phyloP scores from a whole-genome alignment of 2,797 vertebrate genomes.

The Ibycter americanus region DNA sequence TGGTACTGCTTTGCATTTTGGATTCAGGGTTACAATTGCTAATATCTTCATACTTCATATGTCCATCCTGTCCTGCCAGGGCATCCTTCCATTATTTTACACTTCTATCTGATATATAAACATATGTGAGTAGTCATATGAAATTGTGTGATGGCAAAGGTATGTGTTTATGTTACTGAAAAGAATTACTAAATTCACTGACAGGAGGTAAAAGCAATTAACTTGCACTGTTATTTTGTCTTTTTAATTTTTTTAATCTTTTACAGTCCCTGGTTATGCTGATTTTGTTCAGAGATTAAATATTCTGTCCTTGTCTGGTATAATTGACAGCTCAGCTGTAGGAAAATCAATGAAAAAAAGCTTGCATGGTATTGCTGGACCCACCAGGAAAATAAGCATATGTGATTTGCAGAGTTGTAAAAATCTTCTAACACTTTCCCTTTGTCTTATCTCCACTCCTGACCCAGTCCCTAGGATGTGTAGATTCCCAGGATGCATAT shows the following conservation, averaged over 20 bases:
- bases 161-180: background rate
- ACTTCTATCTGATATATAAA: background rate
- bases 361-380: background rate
- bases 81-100: background rate
- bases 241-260: background rate
- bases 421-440: background rate
- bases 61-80: background rate
- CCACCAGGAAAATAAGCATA: background rate
- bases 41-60: background rate
- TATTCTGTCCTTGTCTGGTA: background rate
- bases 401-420: background rate
- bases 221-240: background rate
- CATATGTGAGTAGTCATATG: background rate
- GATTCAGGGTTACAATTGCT: background rate
- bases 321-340: background rate
- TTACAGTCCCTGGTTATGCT: background rate
- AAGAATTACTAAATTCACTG: background rate
- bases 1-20: background rate
- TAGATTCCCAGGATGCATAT: background rate
- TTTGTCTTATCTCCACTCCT: background rate
- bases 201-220: background rate
- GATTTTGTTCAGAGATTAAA: background rate
- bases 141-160: background rate
- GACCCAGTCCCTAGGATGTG: background rate
- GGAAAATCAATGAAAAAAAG: background rate